These are phyloP conservation scores for Pseudopodoces humilis DNA, from an alignment of 2,113 vertebrate species.

Conservation along the genomic window DNA sequence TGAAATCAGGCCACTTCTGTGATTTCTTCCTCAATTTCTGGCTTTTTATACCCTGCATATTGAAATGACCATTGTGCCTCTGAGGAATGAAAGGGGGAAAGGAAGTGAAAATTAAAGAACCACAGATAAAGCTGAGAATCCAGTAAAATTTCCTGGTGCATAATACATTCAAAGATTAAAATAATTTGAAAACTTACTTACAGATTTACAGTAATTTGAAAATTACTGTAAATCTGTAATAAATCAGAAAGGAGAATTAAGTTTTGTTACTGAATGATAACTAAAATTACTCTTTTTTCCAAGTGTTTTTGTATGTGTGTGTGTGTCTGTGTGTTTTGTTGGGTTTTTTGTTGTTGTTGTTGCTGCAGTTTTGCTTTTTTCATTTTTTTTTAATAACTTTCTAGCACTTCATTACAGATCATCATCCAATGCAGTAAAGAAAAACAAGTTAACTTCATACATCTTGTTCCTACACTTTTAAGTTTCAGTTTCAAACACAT, in stretches of 20 bases:
- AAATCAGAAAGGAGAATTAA: not conserved
- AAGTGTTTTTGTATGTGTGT: not conserved
- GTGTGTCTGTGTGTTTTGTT: not conserved
- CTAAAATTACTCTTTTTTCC: not conserved
- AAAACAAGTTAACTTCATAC: not conserved
- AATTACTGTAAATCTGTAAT: not conserved
- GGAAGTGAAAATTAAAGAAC: not conserved
- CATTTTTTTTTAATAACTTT: not conserved
- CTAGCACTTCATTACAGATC: not conserved
- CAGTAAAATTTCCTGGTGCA: not conserved
- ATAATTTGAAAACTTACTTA: not conserved
- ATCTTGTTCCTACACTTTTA: not conserved
- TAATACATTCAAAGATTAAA: not conserved
- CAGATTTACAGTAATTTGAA: too few species aligned
- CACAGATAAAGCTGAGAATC: not conserved
- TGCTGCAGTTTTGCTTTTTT: not conserved
- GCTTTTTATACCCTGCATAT: not conserved
- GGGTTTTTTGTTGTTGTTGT: not conserved
- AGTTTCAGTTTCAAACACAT: not conserved
- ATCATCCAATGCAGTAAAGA: not conserved
- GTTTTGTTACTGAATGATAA: not conserved
- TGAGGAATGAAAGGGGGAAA: not conserved
- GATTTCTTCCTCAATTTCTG: not conserved
- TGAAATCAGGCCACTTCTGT: not conserved
- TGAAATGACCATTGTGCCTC: not conserved